phyloP scores from a whole-genome alignment of 2,797 vertebrate genomes.

The Phaenicophaeus curvirostris region DNA sequence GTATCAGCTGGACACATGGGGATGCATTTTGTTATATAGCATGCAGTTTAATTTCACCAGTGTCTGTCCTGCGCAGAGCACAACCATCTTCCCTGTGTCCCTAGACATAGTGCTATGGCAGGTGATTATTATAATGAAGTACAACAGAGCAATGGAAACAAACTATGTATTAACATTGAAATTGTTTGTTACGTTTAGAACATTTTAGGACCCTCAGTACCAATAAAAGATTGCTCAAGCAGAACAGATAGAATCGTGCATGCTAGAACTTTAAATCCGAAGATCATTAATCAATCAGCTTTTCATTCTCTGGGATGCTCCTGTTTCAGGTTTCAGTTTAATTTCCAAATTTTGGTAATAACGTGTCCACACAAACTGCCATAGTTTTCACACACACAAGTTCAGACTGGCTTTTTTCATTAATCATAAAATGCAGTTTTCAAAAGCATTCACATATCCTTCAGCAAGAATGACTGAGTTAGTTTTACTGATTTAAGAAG shows the following conservation, averaged over 20 bases:
- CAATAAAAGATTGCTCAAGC: not conserved
- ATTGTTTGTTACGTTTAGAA: not conserved
- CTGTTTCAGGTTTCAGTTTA: not conserved
- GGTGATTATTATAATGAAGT: not conserved
- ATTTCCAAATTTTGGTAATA: conserved; percentile 6
- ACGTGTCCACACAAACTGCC: not conserved
- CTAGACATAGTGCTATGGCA: not conserved
- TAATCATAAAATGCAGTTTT: not conserved
- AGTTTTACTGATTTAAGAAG: not conserved
- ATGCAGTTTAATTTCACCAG: not conserved
- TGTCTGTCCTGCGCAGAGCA: not conserved
- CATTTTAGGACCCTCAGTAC: not conserved
- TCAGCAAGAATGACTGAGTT: not conserved
- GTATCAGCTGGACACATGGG: not conserved
- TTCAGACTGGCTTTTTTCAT: not conserved
- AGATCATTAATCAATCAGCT: not conserved
- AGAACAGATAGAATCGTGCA: not conserved
- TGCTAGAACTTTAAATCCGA: not conserved
- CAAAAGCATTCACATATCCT: not conserved
- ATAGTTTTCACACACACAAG: not conserved
- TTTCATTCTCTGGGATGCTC: not conserved
- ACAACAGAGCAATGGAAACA: not conserved
- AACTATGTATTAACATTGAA: not conserved
- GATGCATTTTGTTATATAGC: not conserved
- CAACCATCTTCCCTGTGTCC: not conserved